Percentiles rank a stretch among this genome's conserved stretches.
Conservation (phyloP, 2,797 vertebrate genomes). For the Pangasius djambal region DNA sequence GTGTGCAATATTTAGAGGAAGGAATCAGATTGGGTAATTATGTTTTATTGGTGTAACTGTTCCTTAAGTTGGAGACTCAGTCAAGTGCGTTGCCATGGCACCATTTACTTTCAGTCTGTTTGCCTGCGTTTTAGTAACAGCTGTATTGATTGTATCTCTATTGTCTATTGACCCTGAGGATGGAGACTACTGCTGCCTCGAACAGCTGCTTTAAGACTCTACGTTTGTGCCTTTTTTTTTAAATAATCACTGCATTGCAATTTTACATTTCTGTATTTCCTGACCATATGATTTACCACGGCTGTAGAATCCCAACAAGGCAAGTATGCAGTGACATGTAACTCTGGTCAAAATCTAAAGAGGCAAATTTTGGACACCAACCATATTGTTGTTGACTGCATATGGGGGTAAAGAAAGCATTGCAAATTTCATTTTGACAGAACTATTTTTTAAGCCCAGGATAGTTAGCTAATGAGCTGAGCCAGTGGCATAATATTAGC, state of each 20-base stretch:
- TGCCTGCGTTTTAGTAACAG: slow-evolving; percentile 56
- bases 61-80: slow-evolving; percentile 47
- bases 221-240: not conserved
- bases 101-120: slow-evolving; percentile 44
- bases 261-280: not conserved
- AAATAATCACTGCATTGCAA: not conserved
- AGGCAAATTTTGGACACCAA: not conserved
- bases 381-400: not conserved
- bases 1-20: slow-evolving; percentile 32
- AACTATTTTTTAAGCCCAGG: not conserved
- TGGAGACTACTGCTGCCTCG: slow-evolving; percentile 12
- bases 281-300: not conserved
- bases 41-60: slow-evolving; percentile 45
- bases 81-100: slow-evolving; percentile 56
- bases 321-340: not conserved
- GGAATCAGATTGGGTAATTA: slow-evolving; percentile 41
- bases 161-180: slow-evolving; percentile 56
- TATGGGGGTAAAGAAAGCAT: not conserved
- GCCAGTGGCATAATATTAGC: not conserved
- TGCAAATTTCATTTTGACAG: not conserved
- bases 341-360: not conserved
- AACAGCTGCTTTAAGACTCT: slow-evolving; percentile 15
- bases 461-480: not conserved
- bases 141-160: slow-evolving; percentile 56
- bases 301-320: not conserved